phyloP scores from a whole-genome alignment of 2,113 vertebrate species.

The Meriones unguiculatus region DNA sequence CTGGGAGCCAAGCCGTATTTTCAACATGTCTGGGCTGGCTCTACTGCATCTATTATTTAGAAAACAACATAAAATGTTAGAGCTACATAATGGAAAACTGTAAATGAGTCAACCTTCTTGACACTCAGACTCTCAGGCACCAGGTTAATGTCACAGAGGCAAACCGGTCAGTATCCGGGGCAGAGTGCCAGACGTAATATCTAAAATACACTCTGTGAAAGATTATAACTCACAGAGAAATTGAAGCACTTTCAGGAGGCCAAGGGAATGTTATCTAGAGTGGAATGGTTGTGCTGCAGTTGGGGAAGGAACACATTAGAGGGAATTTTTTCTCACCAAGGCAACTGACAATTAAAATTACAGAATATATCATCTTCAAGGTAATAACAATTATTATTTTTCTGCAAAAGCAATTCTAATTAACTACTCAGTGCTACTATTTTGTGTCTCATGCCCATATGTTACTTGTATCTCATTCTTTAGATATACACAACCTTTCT shows the following conservation, averaged over 20 bases:
- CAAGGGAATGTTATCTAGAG: conserved; percentile 45
- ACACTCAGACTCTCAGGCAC: conserved; percentile 70
- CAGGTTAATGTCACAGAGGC: conserved; percentile 78
- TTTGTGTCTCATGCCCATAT: background rate
- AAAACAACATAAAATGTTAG: conserved; percentile 74
- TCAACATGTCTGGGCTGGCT: background rate
- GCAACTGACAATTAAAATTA: conserved; percentile 39
- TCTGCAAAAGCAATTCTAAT: background rate
- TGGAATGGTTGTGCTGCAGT: conserved; percentile 43
- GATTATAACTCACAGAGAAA: conserved; percentile 47
- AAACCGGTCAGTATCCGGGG: conserved; percentile 55
- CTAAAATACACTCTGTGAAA: conserved; percentile 59
- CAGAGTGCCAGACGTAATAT: conserved; percentile 59
- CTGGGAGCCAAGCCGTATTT: background rate
- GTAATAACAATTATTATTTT: background rate
- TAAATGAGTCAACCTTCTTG: conserved; percentile 80
- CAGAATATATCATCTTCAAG: background rate
- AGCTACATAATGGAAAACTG: conserved; percentile 82
- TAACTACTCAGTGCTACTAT: background rate
- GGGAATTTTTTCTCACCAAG: background rate
- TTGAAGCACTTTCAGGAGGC: conserved; percentile 43
- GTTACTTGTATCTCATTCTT: background rate
- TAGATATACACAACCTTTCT: background rate
- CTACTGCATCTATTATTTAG: conserved; percentile 71
- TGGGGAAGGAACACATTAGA: conserved; percentile 10